Percentiles rank a stretch among this genome's conserved stretches.
Evolutionary conservation across 2,888 invertebrate species (phyloP).

Genomic region (Chouioia cunea): DNA sequence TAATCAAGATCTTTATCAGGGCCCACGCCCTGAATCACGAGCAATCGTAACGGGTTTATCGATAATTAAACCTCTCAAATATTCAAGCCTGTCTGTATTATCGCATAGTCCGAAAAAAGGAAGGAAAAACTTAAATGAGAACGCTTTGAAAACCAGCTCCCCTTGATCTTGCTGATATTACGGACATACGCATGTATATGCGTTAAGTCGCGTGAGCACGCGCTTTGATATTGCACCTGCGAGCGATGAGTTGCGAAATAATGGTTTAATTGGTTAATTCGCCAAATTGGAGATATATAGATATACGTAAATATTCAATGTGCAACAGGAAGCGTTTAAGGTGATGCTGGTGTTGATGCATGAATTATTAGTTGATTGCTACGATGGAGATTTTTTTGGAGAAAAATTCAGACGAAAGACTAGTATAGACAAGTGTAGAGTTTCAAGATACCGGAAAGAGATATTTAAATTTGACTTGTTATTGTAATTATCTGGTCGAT

Average conservation of each 20-base stretch:
- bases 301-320: background rate
- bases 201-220: constrained; percentile 33
- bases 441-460: constrained; percentile 3
- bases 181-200: constrained; percentile 5
- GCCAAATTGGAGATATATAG: constrained; percentile 27
- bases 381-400: background rate
- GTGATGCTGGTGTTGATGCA: background rate
- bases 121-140: constrained; percentile 17
- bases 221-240: constrained; percentile 46
- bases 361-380: constrained; percentile 27
- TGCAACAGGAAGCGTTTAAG: constrained; percentile 28
- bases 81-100: too few species aligned
- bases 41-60: background rate
- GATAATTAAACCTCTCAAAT: constrained; percentile 15
- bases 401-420: background rate
- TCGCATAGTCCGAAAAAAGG: background rate
- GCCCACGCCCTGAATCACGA: constrained; percentile 5
- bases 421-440: constrained; percentile 7
- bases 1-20: too few species aligned
- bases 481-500: constrained; percentile 4
- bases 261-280: constrained; percentile 18
- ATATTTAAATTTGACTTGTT: constrained; percentile 11
- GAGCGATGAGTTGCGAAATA: constrained; percentile 29
- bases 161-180: constrained; percentile 60
- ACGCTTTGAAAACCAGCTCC: constrained; percentile 56